Evolutionary conservation across 2,888 invertebrate genomes (phyloP), one percentile per base, ranked within the genome.

Genomic region (Macrosoma leucophasiata): DNA sequence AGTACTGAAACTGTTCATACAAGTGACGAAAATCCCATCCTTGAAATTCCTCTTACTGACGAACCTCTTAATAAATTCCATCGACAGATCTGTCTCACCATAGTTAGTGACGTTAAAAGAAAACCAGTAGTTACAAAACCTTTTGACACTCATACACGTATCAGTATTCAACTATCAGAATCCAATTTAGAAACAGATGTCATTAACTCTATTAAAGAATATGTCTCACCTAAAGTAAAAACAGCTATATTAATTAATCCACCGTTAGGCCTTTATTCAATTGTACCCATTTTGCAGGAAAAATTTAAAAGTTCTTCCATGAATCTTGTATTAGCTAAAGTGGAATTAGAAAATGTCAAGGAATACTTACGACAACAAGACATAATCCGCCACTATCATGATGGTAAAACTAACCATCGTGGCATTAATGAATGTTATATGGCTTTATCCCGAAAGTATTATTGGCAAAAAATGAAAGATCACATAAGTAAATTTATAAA

Each of bases 381-480:
- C n/a, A 46, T 52, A 1, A 51, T 55, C n/a, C 24, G 21, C 1
- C 13, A 45, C 1, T 53, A 55, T 19, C 51, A 55, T 22, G 48
- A 51, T 0, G 55, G 55, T 2, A 55, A 54, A 33, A 55, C 49
- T 0, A 55, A 54, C 13, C 48, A 52, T 18, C 29, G 50, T 0
- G 50, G 52, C 2, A 55, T 49, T 11, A 52, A 43, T 9, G 48
- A 54, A 21, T 46, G 39, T 5, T 48, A 39, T 11, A 12, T 48
- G 12, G 36, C 55, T 2, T 15, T 55, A 5, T 50, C 50, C 1
- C 13, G 8, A 1, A 31, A 20, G 3, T 53, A 51, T 10, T 54
- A 38, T 26, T 55, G 54, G 52, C 51, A 54, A 1, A 50, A 49
- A 18, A 47, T 57, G 47, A 47, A 21, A 14, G 50, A 57, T 0